phyloP scores from a whole-genome alignment of 2,113 vertebrate species.

The Protobothrops flavoviridis region DNA sequence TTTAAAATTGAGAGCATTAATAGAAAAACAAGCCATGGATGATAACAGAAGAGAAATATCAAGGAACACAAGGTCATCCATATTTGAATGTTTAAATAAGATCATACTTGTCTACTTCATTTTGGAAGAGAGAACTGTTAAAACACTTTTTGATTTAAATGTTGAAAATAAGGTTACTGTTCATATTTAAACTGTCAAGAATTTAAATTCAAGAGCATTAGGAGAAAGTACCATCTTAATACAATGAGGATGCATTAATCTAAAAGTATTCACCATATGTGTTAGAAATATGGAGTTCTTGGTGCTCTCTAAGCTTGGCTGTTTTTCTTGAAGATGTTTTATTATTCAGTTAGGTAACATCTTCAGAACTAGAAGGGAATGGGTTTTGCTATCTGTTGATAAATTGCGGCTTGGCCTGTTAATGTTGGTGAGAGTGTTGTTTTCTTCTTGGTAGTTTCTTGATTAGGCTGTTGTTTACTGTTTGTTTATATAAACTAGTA shows the following conservation, averaged over 20 bases:
- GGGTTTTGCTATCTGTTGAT: neutral
- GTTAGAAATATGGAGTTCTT: neutral
- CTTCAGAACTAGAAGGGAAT: neutral
- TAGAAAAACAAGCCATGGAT: neutral
- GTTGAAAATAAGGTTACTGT: constrained; percentile 15
- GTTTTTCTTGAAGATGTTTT: neutral
- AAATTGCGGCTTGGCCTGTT: neutral
- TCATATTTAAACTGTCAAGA: constrained; percentile 8
- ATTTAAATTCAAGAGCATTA: neutral
- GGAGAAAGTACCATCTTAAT: neutral
- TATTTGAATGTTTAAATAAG: constrained; percentile 17
- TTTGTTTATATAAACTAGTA: neutral
- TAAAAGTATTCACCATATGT: neutral
- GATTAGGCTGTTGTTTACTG: neutral
- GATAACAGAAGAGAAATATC: constrained; percentile 1
- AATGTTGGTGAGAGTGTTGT: neutral
- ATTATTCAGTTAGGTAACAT: neutral
- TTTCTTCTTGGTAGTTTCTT: neutral
- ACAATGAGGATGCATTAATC: neutral
- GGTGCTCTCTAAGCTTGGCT: neutral
- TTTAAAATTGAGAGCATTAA: neutral
- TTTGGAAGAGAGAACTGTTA: neutral
- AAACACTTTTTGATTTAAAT: constrained; percentile 8
- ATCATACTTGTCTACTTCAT: neutral
- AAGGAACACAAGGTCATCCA: neutral